These are phyloP conservation scores for Thecophora atra DNA, from an alignment of 2,888 invertebrate species.

Conservation along the genomic window DNA sequence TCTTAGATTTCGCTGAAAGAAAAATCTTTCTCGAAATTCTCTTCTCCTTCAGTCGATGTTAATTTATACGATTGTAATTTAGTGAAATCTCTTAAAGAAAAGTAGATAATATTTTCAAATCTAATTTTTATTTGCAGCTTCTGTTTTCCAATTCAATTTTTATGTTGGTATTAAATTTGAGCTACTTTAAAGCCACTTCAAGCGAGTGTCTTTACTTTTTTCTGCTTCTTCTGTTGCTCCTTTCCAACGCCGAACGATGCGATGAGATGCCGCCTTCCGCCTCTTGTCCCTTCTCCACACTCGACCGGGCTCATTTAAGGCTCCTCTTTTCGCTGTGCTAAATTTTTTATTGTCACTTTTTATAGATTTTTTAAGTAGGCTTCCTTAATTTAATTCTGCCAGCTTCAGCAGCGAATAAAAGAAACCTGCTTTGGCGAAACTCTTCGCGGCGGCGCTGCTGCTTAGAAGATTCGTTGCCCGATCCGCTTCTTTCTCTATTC, in stretches of 20 bases:
- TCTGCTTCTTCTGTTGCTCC: no score
- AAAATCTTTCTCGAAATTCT: background rate
- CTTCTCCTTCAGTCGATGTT: background rate
- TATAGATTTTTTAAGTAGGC: background rate
- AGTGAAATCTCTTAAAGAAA: background rate
- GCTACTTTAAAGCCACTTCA: no score
- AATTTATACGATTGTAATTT: constrained; percentile 1
- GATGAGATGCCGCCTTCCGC: no score
- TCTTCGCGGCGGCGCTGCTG: no score
- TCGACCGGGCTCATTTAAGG: no score
- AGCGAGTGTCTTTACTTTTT: no score
- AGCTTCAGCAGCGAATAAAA: background rate
- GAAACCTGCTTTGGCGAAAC: background rate
- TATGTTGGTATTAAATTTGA: background rate
- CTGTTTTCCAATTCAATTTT: constrained; percentile 4
- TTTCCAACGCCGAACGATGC: no score
- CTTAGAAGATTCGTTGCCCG: background rate
- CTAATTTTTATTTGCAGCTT: background rate
- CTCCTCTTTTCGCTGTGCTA: background rate
- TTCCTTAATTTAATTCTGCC: background rate
- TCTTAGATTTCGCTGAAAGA: no score
- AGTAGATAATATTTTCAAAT: constrained; percentile 1
- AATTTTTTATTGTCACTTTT: constrained; percentile 3
- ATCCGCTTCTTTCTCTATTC: background rate
- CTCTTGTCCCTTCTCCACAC: no score